A percentile compares a stretch with the other conserved stretches of the same genome.
Conservation (phyloP, 1,140 invertebrate genomes). For the Antheraea pernyi region DNA sequence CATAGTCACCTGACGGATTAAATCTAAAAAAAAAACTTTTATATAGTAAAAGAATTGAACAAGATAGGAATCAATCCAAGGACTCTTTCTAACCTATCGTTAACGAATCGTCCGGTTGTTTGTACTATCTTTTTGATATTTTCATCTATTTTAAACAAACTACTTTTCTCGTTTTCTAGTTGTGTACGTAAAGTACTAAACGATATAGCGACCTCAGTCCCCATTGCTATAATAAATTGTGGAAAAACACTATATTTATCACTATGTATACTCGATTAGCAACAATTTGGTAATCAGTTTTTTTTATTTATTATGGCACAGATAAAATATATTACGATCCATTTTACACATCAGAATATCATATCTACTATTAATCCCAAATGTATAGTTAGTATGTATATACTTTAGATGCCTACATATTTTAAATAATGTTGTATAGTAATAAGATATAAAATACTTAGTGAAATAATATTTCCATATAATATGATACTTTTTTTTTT, state of each 20-base stretch:
- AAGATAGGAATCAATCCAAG: constrained; percentile 23
- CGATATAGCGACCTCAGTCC: constrained; percentile 71
- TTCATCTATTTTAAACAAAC: constrained; percentile 75
- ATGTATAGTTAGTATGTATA: no score
- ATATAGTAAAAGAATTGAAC: constrained; percentile 20
- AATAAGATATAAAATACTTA: no score
- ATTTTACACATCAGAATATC: not conserved
- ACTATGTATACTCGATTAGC: constrained; percentile 10
- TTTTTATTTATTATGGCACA: constrained; percentile 5
- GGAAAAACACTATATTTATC: constrained; percentile 25
- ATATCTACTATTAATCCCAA: no score
- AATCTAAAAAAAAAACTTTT: constrained; percentile 47
- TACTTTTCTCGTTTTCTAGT: constrained; percentile 71
- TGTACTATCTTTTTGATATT: constrained; percentile 76
- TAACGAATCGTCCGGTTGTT: constrained; percentile 67
- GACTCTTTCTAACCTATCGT: constrained; percentile 67
- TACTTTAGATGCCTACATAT: no score
- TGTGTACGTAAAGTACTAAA: constrained; percentile 70
- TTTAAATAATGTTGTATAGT: no score
- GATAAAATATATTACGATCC: constrained; percentile 1
- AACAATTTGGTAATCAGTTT: constrained; percentile 1
- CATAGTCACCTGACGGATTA: constrained; percentile 60
- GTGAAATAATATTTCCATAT: no score
- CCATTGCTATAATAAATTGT: constrained; percentile 51
- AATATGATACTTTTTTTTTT: no score